A percentile compares a stretch with the other conserved stretches of the same genome.
These are phyloP conservation scores for Halesus radiatus DNA, from an alignment of 1,140 invertebrate species.

Conservation along the genomic window DNA sequence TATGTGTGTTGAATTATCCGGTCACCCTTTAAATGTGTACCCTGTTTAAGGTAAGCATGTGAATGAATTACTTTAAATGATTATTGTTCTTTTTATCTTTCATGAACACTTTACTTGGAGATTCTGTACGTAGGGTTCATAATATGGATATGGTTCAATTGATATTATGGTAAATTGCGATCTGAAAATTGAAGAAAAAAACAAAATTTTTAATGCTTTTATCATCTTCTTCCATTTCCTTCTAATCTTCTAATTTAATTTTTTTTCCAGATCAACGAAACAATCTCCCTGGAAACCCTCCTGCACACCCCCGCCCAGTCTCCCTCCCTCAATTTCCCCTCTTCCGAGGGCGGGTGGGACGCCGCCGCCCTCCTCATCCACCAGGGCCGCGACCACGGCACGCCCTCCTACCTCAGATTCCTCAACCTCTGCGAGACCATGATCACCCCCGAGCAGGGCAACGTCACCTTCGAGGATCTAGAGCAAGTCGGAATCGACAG, in stretches of 20 bases:
- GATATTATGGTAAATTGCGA: no score
- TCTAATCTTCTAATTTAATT: not conserved
- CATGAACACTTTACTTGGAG: no score
- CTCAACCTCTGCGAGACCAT: slow-evolving; percentile 78
- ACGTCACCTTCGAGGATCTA: slow-evolving; percentile 76
- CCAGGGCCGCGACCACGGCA: slow-evolving; percentile 90
- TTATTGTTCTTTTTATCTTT: no score
- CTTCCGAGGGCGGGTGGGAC: slow-evolving; percentile 66
- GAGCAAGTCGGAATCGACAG: slow-evolving; percentile 73
- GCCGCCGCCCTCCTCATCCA: slow-evolving; percentile 73
- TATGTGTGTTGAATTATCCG: no score
- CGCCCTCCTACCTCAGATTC: slow-evolving; percentile 87
- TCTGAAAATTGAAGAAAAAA: no score
- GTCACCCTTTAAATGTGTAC: no score
- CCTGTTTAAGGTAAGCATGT: no score
- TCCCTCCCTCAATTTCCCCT: slow-evolving; percentile 68
- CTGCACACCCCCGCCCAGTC: slow-evolving; percentile 67
- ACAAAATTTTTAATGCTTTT: not conserved
- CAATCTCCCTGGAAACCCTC: slow-evolving; percentile 63
- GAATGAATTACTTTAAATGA: no score
- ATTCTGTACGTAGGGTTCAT: no score
- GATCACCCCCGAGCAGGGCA: slow-evolving; percentile 62
- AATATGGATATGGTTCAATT: no score
- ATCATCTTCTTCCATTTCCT: not conserved
- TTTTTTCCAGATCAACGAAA: slow-evolving; percentile 63